Conservation (phyloP, 1,140 invertebrate species). For the Latrodectus geometricus region DNA sequence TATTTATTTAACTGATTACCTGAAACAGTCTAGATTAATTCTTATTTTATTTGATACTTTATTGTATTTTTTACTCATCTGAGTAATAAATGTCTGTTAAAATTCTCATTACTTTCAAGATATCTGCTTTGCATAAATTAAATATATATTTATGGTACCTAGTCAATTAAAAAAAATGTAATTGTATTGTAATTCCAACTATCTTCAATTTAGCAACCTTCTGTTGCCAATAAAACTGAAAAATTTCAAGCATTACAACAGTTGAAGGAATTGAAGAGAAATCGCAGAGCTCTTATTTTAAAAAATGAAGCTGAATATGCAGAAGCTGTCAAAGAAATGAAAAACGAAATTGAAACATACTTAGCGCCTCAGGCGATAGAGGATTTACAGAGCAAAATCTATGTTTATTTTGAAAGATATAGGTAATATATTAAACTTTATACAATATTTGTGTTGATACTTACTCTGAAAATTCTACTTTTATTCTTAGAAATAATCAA, state of each 20-base stretch:
- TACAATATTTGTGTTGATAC: too few relatives aligned
- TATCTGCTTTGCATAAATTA: too few relatives aligned
- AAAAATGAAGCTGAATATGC: slow-evolving; percentile 41
- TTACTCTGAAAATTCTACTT: too few relatives aligned
- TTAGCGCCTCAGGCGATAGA: slow-evolving; percentile 30
- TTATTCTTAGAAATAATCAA: too few relatives aligned
- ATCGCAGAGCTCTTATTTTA: slow-evolving; percentile 8
- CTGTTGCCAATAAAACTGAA: slow-evolving; percentile 9
- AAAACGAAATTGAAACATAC: slow-evolving; percentile 33
- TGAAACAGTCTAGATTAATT: too few relatives aligned
- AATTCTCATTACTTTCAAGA: too few relatives aligned
- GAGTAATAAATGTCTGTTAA: too few relatives aligned
- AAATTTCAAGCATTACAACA: slow-evolving; percentile 9
- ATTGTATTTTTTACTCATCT: too few relatives aligned
- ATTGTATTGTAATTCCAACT: background rate
- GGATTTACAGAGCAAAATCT: slow-evolving; percentile 21
- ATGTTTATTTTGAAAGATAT: slow-evolving; percentile 38
- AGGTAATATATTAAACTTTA: background rate
- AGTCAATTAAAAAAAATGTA: background rate
- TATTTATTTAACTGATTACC: too few relatives aligned
- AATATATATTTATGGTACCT: too few relatives aligned
- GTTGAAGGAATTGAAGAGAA: slow-evolving; percentile 20
- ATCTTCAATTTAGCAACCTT: slow-evolving; percentile 42
- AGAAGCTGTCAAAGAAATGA: slow-evolving; percentile 8
- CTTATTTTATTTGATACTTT: too few relatives aligned